Conservation (phyloP, 1,140 invertebrate species). For the Triops cancriformis region DNA sequence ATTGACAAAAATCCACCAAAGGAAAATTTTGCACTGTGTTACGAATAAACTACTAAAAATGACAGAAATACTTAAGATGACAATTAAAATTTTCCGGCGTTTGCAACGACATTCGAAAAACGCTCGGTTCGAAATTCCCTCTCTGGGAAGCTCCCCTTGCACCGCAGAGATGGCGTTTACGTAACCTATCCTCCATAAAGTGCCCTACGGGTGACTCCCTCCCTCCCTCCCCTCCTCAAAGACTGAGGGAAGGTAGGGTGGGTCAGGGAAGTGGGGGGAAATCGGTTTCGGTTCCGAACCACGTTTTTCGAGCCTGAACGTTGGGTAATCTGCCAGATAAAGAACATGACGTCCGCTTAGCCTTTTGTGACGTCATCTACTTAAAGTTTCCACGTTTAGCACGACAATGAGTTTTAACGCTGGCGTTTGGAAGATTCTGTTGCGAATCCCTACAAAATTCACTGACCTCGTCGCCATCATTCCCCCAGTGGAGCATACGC, state of each 20-base stretch:
- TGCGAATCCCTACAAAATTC: neutral
- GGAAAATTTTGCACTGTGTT: no score
- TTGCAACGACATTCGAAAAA: neutral
- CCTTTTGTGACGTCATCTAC: neutral
- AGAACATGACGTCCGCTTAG: no score
- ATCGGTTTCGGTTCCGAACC: neutral
- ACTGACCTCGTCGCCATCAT: conserved; percentile 8
- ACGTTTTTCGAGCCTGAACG: no score
- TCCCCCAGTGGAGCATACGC: neutral
- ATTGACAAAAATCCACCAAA: no score
- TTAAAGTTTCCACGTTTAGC: neutral
- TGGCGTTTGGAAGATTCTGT: neutral
- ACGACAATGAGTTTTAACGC: neutral
- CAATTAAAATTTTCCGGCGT: no score
- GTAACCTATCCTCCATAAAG: neutral
- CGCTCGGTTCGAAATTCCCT: neutral
- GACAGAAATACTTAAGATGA: no score
- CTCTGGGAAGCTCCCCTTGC: neutral
- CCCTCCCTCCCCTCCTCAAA: no score
- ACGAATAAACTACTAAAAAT: no score
- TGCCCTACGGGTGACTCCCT: neutral
- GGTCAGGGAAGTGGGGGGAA: neutral
- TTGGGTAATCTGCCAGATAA: no score
- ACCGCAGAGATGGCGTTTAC: neutral
- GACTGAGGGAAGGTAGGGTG: neutral